Conservation (phyloP, 2,888 invertebrate species). For the Antheraea assamensis region DNA sequence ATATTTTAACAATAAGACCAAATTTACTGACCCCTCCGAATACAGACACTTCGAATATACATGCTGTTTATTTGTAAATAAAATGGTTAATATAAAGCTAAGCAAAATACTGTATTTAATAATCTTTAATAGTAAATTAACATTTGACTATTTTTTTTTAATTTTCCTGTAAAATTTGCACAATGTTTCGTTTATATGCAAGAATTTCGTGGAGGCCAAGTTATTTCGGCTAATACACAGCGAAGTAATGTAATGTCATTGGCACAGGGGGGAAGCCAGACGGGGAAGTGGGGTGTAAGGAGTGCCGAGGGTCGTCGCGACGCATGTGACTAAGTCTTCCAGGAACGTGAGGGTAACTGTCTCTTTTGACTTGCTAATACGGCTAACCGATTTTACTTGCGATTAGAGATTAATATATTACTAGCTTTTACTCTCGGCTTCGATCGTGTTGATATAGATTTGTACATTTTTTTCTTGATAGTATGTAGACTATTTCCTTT, state of each 20-base stretch:
- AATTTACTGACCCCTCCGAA: not conserved
- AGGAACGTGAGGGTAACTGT: constrained; percentile 36
- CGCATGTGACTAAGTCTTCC: constrained; percentile 53
- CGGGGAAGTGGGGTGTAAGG: constrained; percentile 22
- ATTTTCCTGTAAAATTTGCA: not conserved
- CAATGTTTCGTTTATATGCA: not conserved
- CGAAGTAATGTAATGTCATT: constrained; percentile 32
- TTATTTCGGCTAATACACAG: not conserved
- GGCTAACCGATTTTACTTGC: constrained; percentile 15
- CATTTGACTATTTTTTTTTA: not conserved
- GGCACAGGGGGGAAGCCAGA: constrained; percentile 41
- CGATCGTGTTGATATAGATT: too few species aligned
- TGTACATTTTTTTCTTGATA: too few species aligned
- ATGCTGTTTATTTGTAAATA: not conserved
- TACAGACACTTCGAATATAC: not conserved
- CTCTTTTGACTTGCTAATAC: constrained; percentile 43
- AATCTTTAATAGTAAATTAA: not conserved
- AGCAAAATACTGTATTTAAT: not conserved
- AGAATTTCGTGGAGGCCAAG: not conserved
- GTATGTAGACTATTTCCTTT: too few species aligned
- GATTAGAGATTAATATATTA: constrained; percentile 9
- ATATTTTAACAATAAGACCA: not conserved
- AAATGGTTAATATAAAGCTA: not conserved
- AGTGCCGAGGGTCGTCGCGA: constrained; percentile 36
- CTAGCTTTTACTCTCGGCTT: too few species aligned